Conservation (phyloP, 2,888 invertebrate species). For the Acleris sparsana region DNA sequence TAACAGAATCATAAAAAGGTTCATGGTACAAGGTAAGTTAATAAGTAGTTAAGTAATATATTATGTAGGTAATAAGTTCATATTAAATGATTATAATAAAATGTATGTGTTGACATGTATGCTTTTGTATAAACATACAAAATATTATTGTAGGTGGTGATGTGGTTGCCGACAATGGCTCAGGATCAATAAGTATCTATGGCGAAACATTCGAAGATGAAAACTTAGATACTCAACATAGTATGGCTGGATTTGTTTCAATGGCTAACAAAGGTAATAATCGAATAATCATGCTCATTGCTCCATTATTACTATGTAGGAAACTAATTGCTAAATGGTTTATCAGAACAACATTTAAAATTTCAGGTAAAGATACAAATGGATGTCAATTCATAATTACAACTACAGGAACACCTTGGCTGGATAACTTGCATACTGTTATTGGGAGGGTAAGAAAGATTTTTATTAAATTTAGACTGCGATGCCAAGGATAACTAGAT, state of each 20-base stretch:
- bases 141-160: constrained; percentile 88
- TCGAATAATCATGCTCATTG: constrained; percentile 1
- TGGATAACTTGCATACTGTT: constrained; percentile 94
- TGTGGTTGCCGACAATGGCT: constrained; percentile 90
- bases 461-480: too few relatives aligned
- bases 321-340: neutral
- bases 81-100: too few relatives aligned
- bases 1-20: constrained; percentile 93
- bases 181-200: constrained; percentile 93
- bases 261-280: constrained; percentile 93
- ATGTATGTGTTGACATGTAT: too few relatives aligned
- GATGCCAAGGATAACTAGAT: too few relatives aligned
- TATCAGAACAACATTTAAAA: constrained; percentile 18
- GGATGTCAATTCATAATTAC: constrained; percentile 98
- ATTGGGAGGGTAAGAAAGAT: constrained; percentile 90
- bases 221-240: constrained; percentile 91
- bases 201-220: constrained; percentile 94
- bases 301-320: neutral
- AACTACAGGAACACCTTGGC: constrained; percentile 93
- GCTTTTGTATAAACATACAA: neutral
- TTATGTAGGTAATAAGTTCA: too few relatives aligned
- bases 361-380: constrained; percentile 91
- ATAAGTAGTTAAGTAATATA: too few relatives aligned
- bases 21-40: constrained; percentile 93
- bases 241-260: constrained; percentile 92